Conservation (phyloP, 2,797 vertebrate genomes). For the Eupleurogrammus muticus region DNA sequence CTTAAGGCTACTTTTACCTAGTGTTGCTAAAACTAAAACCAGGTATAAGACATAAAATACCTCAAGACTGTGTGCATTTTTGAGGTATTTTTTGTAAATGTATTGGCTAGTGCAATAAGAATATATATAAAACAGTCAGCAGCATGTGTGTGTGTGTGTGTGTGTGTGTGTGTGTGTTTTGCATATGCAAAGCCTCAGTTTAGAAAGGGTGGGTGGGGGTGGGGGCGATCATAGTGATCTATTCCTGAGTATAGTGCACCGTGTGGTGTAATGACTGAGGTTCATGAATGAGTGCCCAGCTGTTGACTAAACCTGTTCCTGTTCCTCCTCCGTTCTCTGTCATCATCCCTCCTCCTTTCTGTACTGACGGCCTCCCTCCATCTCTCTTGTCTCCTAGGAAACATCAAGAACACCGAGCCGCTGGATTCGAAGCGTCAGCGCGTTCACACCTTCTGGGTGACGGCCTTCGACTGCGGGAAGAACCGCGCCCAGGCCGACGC, state of each 20-base stretch:
- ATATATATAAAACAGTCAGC: no score
- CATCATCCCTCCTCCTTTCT: constrained; percentile 33
- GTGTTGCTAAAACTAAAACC: no score
- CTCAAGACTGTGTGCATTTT: no score
- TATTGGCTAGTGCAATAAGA: no score
- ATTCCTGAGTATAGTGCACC: neutral
- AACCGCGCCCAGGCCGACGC: constrained; percentile 96
- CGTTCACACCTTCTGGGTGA: constrained; percentile 96
- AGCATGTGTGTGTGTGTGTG: no score
- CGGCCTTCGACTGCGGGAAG: constrained; percentile 98
- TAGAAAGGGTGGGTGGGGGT: no score
- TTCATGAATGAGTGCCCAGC: constrained; percentile 35
- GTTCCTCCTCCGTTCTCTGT: constrained; percentile 37
- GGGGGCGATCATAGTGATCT: no score
- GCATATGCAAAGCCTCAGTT: no score
- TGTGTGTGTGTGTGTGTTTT: no score
- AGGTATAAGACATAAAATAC: no score
- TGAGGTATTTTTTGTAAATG: no score
- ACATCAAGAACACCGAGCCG: constrained; percentile 98
- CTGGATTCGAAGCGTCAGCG: constrained; percentile 92
- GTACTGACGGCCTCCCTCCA: neutral
- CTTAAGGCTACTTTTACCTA: no score
- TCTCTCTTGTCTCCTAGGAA: constrained; percentile 84
- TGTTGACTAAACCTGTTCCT: constrained; percentile 63
- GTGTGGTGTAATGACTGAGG: constrained; percentile 3